Evolutionary conservation across 1,140 invertebrate genomes (phyloP).

Genomic region (Solen grandis): DNA sequence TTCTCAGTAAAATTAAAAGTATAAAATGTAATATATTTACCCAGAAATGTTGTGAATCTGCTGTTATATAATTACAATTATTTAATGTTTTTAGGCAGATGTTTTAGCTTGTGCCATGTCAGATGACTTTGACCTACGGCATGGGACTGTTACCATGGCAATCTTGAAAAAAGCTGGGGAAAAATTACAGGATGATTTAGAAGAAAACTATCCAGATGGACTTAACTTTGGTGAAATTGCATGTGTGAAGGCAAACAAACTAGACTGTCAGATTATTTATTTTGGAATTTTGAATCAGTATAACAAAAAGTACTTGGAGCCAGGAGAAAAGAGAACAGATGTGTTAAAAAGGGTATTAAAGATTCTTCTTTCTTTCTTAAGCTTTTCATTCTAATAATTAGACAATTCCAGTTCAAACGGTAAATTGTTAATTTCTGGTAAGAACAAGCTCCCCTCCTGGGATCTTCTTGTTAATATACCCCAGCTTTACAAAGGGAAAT

Average conservation of each 20-base stretch:
- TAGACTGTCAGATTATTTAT: not conserved
- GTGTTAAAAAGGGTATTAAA: not conserved
- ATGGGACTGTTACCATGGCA: not conserved
- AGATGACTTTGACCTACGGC: not conserved
- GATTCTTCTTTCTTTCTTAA: not conserved
- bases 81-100: too few species aligned
- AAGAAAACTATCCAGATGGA: not conserved
- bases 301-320: not conserved
- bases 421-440: too few species aligned
- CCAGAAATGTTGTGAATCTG: too few species aligned
- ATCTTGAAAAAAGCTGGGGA: not conserved
- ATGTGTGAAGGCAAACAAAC: not conserved
- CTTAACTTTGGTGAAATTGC: not conserved
- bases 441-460: too few species aligned
- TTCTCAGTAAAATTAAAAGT: too few species aligned
- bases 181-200: not conserved
- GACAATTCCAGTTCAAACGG: too few species aligned
- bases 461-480: too few species aligned
- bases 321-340: not conserved
- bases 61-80: too few species aligned
- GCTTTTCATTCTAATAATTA: too few species aligned
- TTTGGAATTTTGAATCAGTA: not conserved
- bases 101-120: slow-evolving; percentile 10
- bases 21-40: too few species aligned
- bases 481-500: too few species aligned